phyloP scores from a whole-genome alignment of 2,113 vertebrate genomes.

The Seriola dumerili region DNA sequence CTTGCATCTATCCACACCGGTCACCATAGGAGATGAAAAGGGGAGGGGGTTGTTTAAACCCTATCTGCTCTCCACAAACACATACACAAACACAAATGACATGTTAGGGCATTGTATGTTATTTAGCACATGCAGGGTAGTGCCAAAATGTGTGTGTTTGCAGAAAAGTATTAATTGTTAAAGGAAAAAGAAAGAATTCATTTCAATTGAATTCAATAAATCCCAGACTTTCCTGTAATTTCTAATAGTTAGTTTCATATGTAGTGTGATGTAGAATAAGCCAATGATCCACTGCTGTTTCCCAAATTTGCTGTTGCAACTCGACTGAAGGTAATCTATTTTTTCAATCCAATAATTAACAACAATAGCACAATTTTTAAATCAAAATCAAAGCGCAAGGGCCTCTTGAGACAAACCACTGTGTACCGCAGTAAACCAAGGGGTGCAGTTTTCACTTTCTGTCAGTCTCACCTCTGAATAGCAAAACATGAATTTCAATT shows the following conservation, averaged over 20 bases:
- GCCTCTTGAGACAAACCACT: neutral
- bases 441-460: neutral
- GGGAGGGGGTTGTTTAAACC: slow-evolving; percentile 26
- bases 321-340: neutral
- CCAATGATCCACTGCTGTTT: neutral
- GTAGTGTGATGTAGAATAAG: neutral
- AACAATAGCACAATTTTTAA: neutral
- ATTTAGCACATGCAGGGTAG: neutral
- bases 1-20: slow-evolving; percentile 52
- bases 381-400: neutral
- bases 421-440: too few species aligned
- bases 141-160: neutral
- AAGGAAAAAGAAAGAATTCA: neutral
- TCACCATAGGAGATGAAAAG: slow-evolving; percentile 46
- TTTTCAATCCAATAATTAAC: neutral
- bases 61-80: slow-evolving; percentile 10
- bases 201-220: too few species aligned
- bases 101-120: neutral
- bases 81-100: slow-evolving; percentile 2
- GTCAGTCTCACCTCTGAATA: neutral
- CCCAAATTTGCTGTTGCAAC: neutral
- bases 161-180: neutral
- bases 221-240: too few species aligned
- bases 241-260: neutral
- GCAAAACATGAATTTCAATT: neutral